Evolutionary conservation across 2,113 vertebrate genomes (phyloP).

Genomic region (Trichomycterus rosablanca): DNA sequence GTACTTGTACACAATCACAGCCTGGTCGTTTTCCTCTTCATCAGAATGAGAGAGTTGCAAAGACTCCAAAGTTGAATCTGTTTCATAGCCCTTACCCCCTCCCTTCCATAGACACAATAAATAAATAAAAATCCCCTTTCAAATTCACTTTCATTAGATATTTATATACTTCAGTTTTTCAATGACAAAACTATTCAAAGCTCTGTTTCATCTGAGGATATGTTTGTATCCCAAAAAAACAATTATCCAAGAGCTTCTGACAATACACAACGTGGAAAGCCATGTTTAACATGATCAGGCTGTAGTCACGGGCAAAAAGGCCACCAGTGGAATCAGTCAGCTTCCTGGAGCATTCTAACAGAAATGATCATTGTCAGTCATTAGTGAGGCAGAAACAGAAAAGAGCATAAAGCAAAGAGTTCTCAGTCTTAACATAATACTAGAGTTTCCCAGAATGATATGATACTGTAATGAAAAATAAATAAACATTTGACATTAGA

Average conservation of each 20-base stretch:
- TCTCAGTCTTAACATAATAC: slow-evolving; percentile 57
- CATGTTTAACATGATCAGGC: slow-evolving; percentile 66
- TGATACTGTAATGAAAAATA: slow-evolving; percentile 67
- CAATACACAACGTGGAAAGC: slow-evolving; percentile 55
- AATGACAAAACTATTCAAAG: slow-evolving; percentile 53
- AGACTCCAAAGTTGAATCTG: slow-evolving; percentile 65
- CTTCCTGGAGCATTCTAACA: slow-evolving; percentile 50
- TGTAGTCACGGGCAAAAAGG: slow-evolving; percentile 59
- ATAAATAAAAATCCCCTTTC: slow-evolving; percentile 86
- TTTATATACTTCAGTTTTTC: slow-evolving; percentile 55
- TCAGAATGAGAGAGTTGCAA: slow-evolving; percentile 81
- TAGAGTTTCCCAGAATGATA: slow-evolving; percentile 59
- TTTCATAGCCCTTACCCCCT: slow-evolving; percentile 41
- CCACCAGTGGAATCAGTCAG: slow-evolving; percentile 55
- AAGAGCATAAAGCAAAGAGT: slow-evolving; percentile 44
- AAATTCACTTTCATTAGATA: slow-evolving; percentile 58
- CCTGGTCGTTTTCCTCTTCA: slow-evolving; percentile 63
- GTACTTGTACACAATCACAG: slow-evolving; percentile 80
- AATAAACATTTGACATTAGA: slow-evolving; percentile 67
- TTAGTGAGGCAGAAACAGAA: slow-evolving; percentile 18
- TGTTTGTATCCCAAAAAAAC: slow-evolving; percentile 40
- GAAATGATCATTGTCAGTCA: slow-evolving; percentile 40
- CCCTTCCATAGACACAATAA: slow-evolving; percentile 78
- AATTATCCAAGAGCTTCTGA: slow-evolving; percentile 51
- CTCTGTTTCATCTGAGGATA: slow-evolving; percentile 49